Conservation (phyloP, 2,888 invertebrate species). For the Microplitis manilae region DNA sequence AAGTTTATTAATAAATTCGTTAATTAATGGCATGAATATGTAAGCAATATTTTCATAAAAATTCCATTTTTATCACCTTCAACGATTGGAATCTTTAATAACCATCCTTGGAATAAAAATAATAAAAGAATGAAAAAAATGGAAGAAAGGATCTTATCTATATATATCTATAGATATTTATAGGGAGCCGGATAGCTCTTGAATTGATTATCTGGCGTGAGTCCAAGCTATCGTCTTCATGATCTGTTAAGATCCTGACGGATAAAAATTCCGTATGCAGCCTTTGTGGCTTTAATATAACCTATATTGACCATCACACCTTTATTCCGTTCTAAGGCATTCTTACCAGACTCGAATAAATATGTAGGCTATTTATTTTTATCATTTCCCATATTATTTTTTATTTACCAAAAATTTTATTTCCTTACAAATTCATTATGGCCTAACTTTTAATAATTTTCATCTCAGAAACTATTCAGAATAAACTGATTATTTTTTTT, state of each 20-base stretch:
- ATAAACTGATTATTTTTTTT: too few species aligned
- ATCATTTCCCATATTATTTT: too few species aligned
- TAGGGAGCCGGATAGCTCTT: not conserved
- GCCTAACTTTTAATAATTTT: too few species aligned
- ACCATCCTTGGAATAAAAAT: not conserved
- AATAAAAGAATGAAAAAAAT: not conserved
- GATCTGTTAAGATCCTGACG: not conserved
- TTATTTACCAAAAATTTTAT: too few species aligned
- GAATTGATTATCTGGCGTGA: constrained; percentile 15
- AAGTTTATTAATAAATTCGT: not conserved
- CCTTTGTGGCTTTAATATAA: not conserved
- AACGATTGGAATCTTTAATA: constrained; percentile 22
- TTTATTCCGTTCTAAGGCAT: constrained; percentile 58
- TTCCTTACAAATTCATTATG: too few species aligned
- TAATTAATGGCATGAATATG: constrained; percentile 19
- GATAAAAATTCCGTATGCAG: constrained; percentile 53
- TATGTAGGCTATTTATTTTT: constrained; percentile 54
- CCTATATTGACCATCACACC: constrained; percentile 51
- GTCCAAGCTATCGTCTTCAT: constrained; percentile 3
- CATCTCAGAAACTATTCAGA: too few species aligned
- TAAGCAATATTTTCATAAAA: not conserved
- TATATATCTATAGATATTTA: not conserved
- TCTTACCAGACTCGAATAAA: constrained; percentile 51
- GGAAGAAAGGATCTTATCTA: not conserved
- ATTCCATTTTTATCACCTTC: constrained; percentile 2